Evolutionary conservation across 2,888 invertebrate species (phyloP), one percentile per base, ranked within the genome.

Genomic region (Leptopilina myrica): DNA sequence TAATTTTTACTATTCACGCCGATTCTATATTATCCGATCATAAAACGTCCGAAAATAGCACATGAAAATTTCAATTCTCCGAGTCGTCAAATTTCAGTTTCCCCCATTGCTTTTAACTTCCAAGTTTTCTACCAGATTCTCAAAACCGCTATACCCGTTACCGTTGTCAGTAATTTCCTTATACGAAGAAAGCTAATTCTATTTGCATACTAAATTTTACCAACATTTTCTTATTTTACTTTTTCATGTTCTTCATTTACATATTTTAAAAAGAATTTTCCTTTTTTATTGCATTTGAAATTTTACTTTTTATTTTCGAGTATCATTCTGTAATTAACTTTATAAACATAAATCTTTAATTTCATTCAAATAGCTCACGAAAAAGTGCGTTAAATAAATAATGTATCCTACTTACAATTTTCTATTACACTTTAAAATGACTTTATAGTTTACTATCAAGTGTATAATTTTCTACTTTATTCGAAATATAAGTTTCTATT

Each of bases 21-120:
- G 26, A 73, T 26, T 73, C 33, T 33, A 73, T 56, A 33, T 73
- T 33, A 73, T 73, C 56, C 73, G 53, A 33, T 33, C 1, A 33
- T 73, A 73, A 73, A 73, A 33, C n/a, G 73, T 33, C n/a, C 53
- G 11, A 26, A 73, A 26, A 33, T 33, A 26, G 33, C 33, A 73
- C 9, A 40, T 73, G 73, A 73, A 73, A 73, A 73, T 73, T 73
- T 73, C 73, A 56, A 73, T 73, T 73, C 56, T 40, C 73, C 56
- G 73, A 56, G n/a, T 53, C 56, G 53, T 73, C 56, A 73, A 73
- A 40, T 56, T 73, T 33, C n/a, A 73, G 26, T 33, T 33, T 33
- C 56, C 56, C 14, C 73, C 33, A 56, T 73, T 26, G 73, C 1
- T 69, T 69, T 53, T 53, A 69, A 69, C 56, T 73, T 73, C 33